Base-by-base conservation (phyloP, 2,888 invertebrate species). In the Ecliptopera silaceata region DNA sequence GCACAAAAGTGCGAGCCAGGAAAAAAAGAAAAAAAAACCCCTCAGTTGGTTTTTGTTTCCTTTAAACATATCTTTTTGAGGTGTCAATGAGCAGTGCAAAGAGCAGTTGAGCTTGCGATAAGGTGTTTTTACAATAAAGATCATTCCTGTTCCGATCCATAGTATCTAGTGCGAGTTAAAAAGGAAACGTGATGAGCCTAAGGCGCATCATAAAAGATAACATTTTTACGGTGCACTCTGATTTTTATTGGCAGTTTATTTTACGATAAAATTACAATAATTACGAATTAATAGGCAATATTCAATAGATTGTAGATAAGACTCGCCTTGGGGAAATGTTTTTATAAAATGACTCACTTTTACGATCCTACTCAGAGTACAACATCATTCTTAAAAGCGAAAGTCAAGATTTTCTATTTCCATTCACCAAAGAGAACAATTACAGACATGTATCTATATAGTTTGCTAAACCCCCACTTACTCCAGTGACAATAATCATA, bases 241-340 rank as follows among this genome's bases (percentile, higher is more conserved):
- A 62, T 61, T 65, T 63, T 63, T 61, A 61, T 59, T 41, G 63
- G 54, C 48, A 47, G 49, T 63, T 53, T 58, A 51, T 62, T 52
- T 51, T 39, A 51, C 43, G 62, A 64, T 64, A 54, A 29, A 49
- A 64, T 60, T 58, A 60, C 56, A 47, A 58, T 48, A 31, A 48
- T 53, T 44, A 44, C 53, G 52, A 48, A 53, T 49, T 49, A 48
- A 44, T 52, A 52, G 39, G 15, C 22, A 6, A 10, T 39, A 34
- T 47, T 47, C 34, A 46, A 48, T 47, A 32, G 50, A 59, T 50
- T 36, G 10, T 36, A 38, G 59, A 46, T 59, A 51, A 13, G 12
- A 18, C 12, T 29, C 22, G 36, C 54, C 15, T 36, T 2, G 18
- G 47, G 46, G 54, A 47, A 43, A 31, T n/a, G n/a, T 53, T 39